These are phyloP conservation scores for Melanotaenia pygmaea DNA, from an alignment of 2,797 vertebrate species.

Conservation along the genomic window DNA sequence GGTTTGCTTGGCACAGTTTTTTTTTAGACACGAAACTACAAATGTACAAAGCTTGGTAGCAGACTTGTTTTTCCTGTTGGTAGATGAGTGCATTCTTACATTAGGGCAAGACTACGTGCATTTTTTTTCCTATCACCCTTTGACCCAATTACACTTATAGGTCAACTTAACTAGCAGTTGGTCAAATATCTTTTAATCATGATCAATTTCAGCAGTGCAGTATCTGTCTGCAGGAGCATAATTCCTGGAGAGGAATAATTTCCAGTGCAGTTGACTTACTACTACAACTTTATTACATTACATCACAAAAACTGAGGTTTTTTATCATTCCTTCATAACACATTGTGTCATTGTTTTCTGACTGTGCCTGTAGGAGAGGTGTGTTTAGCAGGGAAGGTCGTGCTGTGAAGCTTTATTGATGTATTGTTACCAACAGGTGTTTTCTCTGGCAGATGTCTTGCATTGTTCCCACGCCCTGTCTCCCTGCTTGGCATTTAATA, in stretches of 20 bases:
- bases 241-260: background rate
- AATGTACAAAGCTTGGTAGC: background rate
- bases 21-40: constrained; percentile 1
- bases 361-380: background rate
- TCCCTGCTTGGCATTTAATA: constrained; percentile 8
- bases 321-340: background rate
- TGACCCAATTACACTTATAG: background rate
- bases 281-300: constrained; percentile 11
- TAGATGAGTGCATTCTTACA: background rate
- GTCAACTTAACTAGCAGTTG: background rate
- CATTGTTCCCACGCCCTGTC: constrained; percentile 48
- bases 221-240: background rate
- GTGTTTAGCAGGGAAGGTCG: constrained; percentile 34
- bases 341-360: constrained; percentile 15
- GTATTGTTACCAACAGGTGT: constrained; percentile 75
- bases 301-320: background rate
- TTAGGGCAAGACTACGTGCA: constrained; percentile 12
- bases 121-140: background rate
- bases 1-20: constrained; percentile 10
- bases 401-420: constrained; percentile 26
- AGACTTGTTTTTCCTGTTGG: constrained; percentile 6
- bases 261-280: background rate
- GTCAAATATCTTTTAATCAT: background rate
- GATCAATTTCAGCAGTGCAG: constrained; percentile 18
- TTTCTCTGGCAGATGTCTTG: constrained; percentile 40